phyloP scores from a whole-genome alignment of 2,888 invertebrate species.

The Limnephilus lunatus region DNA sequence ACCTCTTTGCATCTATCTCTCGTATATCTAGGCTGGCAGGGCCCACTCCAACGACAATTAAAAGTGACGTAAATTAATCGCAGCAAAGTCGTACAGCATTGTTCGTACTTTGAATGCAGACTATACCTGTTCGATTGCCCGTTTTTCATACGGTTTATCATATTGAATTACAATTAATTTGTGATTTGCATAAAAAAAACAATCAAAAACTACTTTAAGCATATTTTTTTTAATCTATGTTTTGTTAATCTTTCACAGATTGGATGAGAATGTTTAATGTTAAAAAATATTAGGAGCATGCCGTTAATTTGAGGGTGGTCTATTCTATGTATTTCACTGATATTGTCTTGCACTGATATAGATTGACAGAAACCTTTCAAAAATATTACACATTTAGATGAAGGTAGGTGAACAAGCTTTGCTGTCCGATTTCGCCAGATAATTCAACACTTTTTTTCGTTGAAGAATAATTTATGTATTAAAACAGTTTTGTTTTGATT shows the following conservation, averaged over 20 bases:
- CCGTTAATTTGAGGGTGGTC: too few species aligned
- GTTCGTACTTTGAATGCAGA: not conserved
- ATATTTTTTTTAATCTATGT: not conserved
- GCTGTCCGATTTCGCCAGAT: too few species aligned
- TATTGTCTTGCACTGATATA: too few species aligned
- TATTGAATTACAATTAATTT: not conserved
- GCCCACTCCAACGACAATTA: slow-evolving; percentile 3
- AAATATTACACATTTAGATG: too few species aligned
- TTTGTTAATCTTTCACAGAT: too few species aligned
- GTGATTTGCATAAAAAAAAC: not conserved
- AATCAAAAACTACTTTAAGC: not conserved
- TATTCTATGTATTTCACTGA: too few species aligned
- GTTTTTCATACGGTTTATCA: not conserved
- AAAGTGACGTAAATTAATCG: not conserved
- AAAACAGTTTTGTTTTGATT: not conserved
- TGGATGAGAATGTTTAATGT: too few species aligned
- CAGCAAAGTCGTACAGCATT: not conserved
- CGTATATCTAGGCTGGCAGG: not conserved
- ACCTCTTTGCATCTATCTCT: not conserved
- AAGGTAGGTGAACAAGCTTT: too few species aligned
- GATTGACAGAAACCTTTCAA: too few species aligned
- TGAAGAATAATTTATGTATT: too few species aligned
- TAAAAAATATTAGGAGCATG: too few species aligned
- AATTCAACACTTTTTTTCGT: too few species aligned
- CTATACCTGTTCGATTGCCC: not conserved